A percentile compares a stretch with the other conserved stretches of the same genome.
These are phyloP conservation scores for Agrotis exclamationis DNA, from an alignment of 2,888 invertebrate species.

Conservation along the genomic window DNA sequence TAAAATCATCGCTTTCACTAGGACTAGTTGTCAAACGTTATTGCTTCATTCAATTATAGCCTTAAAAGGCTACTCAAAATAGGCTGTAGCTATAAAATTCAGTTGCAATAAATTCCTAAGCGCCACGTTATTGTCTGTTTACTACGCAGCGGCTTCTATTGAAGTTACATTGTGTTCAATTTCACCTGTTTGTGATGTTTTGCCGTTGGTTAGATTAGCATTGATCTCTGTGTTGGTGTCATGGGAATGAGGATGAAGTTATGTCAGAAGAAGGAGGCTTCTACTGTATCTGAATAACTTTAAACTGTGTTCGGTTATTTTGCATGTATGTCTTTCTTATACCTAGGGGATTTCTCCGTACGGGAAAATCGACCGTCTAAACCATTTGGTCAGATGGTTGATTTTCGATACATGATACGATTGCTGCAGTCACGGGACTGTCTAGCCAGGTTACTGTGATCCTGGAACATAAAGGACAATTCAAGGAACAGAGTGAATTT, in stretches of 20 bases:
- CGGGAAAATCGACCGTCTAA: no score
- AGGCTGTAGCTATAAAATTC: conserved; percentile 54
- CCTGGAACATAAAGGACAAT: no score
- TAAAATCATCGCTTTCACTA: conserved; percentile 60
- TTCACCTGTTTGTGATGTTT: conserved; percentile 47
- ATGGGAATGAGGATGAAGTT: conserved; percentile 1
- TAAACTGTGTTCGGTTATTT: background rate
- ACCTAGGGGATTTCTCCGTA: no score
- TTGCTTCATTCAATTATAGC: conserved; percentile 56
- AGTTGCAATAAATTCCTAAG: conserved; percentile 59
- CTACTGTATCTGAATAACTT: background rate
- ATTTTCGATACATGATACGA: no score
- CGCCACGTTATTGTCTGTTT: conserved; percentile 59
- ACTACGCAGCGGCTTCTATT: conserved; percentile 51
- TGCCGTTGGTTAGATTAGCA: conserved; percentile 21
- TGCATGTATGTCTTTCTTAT: background rate
- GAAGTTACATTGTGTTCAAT: conserved; percentile 53
- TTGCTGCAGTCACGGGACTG: no score
- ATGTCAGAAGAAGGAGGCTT: background rate
- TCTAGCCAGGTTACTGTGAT: no score
- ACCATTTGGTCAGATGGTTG: no score
- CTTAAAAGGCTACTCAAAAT: conserved; percentile 60
- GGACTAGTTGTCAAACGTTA: conserved; percentile 51
- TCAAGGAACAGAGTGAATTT: no score
- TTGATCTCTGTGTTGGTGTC: conserved; percentile 18